Percentiles rank a stretch among this genome's conserved stretches.
phyloP scores from a whole-genome alignment of 1,140 invertebrate genomes.

The Heliconius himera region DNA sequence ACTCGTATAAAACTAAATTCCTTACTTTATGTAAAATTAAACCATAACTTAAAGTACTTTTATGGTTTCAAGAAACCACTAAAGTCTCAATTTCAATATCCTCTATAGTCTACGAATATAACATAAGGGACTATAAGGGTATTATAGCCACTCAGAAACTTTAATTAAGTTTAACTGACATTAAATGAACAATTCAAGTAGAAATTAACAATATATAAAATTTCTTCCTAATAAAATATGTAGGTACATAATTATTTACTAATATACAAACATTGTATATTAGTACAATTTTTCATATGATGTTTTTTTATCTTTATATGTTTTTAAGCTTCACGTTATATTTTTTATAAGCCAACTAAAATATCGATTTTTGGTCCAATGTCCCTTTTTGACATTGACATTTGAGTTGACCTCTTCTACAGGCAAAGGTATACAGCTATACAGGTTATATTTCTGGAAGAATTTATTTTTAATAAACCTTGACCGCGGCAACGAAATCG shows the following conservation, averaged over 20 bases:
- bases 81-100: slow-evolving; percentile 1
- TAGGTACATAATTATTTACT: too few species aligned
- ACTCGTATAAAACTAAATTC: background rate
- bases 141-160: background rate
- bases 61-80: slow-evolving; percentile 10
- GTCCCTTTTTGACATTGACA: slow-evolving; percentile 12
- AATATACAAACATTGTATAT: too few species aligned
- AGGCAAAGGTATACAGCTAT: background rate
- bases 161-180: background rate
- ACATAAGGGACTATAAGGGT: too few species aligned
- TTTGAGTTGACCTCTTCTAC: background rate
- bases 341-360: background rate
- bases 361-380: background rate
- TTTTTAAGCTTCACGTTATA: too few species aligned
- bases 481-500: background rate
- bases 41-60: background rate
- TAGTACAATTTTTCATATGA: too few species aligned
- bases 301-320: too few species aligned
- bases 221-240: too few species aligned
- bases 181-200: background rate
- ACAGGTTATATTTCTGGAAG: background rate
- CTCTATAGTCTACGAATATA: too few species aligned
- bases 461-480: slow-evolving; percentile 11
- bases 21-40: background rate
- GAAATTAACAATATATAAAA: background rate